Evolutionary conservation across 1,140 invertebrate genomes (phyloP).

Genomic region (Papilio helenus): DNA sequence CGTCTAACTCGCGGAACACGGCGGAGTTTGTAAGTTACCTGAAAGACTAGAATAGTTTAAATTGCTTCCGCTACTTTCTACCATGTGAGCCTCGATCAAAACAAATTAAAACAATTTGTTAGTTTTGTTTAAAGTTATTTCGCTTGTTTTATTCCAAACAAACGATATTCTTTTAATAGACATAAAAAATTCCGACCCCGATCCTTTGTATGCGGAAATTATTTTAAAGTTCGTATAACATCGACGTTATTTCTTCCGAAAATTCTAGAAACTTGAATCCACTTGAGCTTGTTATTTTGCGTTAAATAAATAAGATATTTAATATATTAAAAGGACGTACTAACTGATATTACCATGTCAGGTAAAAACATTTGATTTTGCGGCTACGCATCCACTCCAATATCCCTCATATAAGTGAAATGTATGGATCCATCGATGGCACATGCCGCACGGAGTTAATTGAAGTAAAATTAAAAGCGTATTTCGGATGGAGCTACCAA

Average conservation of each 20-base stretch:
- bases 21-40: neutral
- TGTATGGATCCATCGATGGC: neutral
- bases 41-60: neutral
- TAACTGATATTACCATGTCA: neutral
- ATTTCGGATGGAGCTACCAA: slow-evolving; percentile 12
- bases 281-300: no score
- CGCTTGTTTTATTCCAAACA: no score
- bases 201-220: no score
- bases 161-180: no score
- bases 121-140: no score
- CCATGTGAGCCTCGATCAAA: neutral
- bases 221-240: no score
- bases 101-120: no score
- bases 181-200: no score
- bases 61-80: neutral
- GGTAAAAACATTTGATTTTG: neutral
- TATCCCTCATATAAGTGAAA: neutral
- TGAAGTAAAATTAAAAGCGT: slow-evolving; percentile 30
- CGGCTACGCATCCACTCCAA: neutral
- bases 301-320: no score
- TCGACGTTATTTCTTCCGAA: no score
- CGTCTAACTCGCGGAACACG: neutral
- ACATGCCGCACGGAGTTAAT: neutral
- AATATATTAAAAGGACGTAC: no score
- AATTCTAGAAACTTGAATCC: no score